Base-by-base conservation (phyloP, 37 sponge, comb jelly and placozoan genomes). In the Cladorhizidae sp. region DNA sequence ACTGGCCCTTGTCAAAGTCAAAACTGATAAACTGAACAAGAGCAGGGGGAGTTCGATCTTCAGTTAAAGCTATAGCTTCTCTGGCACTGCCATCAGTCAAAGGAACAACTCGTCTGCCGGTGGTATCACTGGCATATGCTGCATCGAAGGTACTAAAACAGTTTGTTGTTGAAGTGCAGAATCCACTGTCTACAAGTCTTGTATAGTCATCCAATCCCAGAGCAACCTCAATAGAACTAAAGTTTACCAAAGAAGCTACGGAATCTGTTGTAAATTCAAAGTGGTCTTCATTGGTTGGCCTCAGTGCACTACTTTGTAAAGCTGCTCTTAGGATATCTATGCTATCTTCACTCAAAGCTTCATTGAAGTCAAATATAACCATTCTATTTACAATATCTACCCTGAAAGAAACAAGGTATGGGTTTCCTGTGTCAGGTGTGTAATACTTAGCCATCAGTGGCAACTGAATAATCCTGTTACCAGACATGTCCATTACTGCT, bases 1-100 rank as follows among this genome's bases (percentile, higher is more conserved):
- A 52, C 28, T 85, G 57, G 33, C 97, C 97, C 1, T 71, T 69
- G 65, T 96, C 56, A 28, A 88, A 87, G 68, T 96, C 97, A 67
- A 96, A 89, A 17, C 31, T 41, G 2, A 74, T 65, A 81, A 93
- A 96, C 67, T 82, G 80, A 20, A 61, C 74, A 8, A 96, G 87
- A 8, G 25, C 1, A 40, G 97, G 97, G 2, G 81, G 73, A 7
- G 63, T 70, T 0, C 40, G 45, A 67, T 96, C 94, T 42, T 70
- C 80, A 38, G 64, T 74, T 33, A 93, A 85, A 40, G 73, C 41
- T 0, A 58, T 20, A 36, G 85, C 87, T 57, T 18, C 43, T 50
- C 57, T 73, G 26, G 90, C 85, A 41, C 75, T 37, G 3, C 82
- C 82, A 67, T 81, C 80, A 29, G 86, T 70, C 5, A 91, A 78